Base-by-base conservation (phyloP, 1,140 invertebrate genomes). In the Drosophila prosaltans region DNA sequence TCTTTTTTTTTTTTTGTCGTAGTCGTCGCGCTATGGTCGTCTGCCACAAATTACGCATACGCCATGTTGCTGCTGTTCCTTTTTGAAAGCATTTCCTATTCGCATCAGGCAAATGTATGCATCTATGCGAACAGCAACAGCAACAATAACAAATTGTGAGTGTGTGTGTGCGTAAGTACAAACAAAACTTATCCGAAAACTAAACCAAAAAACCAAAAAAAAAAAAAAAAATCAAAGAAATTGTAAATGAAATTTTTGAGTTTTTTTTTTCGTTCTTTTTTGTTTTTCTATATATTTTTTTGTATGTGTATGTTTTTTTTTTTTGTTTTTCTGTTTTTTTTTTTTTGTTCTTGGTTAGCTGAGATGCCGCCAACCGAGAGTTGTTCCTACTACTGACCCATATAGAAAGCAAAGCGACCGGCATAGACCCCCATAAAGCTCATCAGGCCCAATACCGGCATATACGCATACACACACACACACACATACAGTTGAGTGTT, bases 341-440 rank as follows among this genome's bases (percentile, higher is more conserved):
- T 3, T 11, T 21, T 36, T 41, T 67, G 24, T 72, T 74, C 41
- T 43, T 51, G n/a, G 83, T 83, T 88, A 51, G 45, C 24, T 51
- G 45, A 51, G 69, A 72, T 78, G 82, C 82, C 80, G 80, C 76
- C 69, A 55, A 77, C 75, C 72, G 75, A 83, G 76, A 72, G 74
- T 72, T 80, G 48, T 80, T 86, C 77, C 77, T 84, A 88, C 84
- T 89, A 89, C 84, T 89, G 84, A 89, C 84, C 84, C 84, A 89
- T 81, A 81, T 89, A 85, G 60, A 82, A 39, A 5, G 57, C 36
- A 59, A 39, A 40, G 16, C 57, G 57, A 77, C 74, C 74, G 74
- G 74, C 74, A 77, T 77, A 77, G 74, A 77, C 74, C 74, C 73
- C 74, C 54, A 77, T 77, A 79, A 73, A 73, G 77, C 70, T 73